Evolutionary conservation across 2,113 vertebrate species (phyloP).

Genomic region (Xiphophorus maculatus): DNA sequence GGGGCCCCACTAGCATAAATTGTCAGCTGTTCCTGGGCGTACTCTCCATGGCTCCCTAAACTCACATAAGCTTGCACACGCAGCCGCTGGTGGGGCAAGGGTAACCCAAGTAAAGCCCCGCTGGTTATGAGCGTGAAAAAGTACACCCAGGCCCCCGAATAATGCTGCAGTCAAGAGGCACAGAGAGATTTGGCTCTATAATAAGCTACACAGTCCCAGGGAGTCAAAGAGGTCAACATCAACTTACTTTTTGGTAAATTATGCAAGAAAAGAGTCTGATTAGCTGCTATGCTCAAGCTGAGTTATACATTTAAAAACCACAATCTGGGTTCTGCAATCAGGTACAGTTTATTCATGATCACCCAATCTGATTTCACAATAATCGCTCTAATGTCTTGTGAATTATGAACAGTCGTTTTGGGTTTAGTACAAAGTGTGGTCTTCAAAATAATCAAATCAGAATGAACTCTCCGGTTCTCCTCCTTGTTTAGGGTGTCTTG

Average conservation of each 20-base stretch:
- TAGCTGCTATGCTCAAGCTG: neutral
- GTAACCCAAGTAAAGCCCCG: conserved; percentile 72
- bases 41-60: conserved; percentile 75
- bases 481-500: conserved; percentile 8
- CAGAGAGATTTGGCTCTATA: conserved; percentile 47
- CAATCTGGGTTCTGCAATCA: neutral
- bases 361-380: neutral
- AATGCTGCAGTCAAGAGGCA: conserved; percentile 57
- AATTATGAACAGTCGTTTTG: neutral
- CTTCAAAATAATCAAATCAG: neutral
- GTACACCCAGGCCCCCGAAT: conserved; percentile 62
- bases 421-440: neutral
- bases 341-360: neutral
- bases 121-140: conserved; percentile 67
- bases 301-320: neutral
- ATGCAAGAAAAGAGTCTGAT: neutral
- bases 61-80: conserved; percentile 71
- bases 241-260: neutral
- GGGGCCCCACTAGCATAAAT: conserved; percentile 79
- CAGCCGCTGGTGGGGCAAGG: conserved; percentile 63
- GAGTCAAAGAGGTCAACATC: conserved; percentile 24
- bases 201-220: conserved; percentile 49
- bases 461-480: neutral
- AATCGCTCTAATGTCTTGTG: neutral
- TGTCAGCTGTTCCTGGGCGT: conserved; percentile 82